Conservation (phyloP, 2,888 invertebrate genomes). For the Globia sparganii region DNA sequence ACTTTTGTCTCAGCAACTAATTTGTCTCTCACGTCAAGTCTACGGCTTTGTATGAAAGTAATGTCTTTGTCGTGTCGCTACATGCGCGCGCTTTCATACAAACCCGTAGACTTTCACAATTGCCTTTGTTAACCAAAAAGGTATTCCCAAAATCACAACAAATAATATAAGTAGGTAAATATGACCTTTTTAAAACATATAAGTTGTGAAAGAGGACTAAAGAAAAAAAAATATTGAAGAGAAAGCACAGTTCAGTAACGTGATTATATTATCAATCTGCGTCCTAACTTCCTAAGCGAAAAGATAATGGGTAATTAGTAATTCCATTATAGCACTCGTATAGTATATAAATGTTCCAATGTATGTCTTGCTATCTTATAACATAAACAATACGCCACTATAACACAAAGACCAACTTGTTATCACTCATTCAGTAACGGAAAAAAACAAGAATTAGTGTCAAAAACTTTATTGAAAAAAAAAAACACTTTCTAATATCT, state of each 20-base stretch:
- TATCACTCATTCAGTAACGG: slow-evolving; percentile 28
- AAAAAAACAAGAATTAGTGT: slow-evolving; percentile 30
- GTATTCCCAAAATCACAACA: neutral
- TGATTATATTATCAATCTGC: slow-evolving; percentile 5
- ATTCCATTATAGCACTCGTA: neutral
- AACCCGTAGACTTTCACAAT: neutral
- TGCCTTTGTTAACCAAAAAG: neutral
- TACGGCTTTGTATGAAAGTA: neutral
- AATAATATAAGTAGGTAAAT: too few species aligned
- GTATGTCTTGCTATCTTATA: slow-evolving; percentile 32
- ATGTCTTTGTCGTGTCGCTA: too few species aligned
- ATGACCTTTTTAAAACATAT: neutral
- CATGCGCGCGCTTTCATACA: too few species aligned
- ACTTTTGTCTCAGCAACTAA: too few species aligned
- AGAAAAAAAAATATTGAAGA: neutral
- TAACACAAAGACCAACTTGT: slow-evolving; percentile 34
- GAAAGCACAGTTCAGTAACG: neutral
- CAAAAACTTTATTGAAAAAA: slow-evolving; percentile 36
- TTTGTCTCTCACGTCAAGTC: too few species aligned
- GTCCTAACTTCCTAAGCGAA: neutral
- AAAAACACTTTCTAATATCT: slow-evolving; percentile 63
- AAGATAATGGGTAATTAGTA: slow-evolving; percentile 8
- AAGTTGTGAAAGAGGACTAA: neutral
- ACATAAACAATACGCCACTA: slow-evolving; percentile 28
- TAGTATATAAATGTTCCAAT: neutral